phyloP scores from a whole-genome alignment of 2,797 vertebrate species.

The Sebastes ruberrimus region DNA sequence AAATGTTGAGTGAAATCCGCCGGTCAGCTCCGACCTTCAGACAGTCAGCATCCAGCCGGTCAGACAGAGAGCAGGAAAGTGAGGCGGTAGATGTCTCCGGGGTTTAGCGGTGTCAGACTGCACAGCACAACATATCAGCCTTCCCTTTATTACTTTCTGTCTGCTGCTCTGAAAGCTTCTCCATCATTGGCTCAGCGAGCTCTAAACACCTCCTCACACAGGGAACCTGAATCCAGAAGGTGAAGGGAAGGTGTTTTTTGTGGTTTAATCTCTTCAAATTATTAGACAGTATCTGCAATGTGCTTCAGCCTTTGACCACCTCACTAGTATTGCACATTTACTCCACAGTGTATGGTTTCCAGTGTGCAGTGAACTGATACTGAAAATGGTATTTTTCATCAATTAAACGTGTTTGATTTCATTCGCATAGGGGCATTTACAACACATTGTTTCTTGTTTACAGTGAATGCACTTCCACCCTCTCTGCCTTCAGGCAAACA shows the following conservation, averaged over 20 bases:
- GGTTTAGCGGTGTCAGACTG: conserved; percentile 34
- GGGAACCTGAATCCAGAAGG: fast-evolving
- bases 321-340: background rate
- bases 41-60: background rate
- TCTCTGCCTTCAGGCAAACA: background rate
- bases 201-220: background rate
- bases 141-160: conserved; percentile 53
- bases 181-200: conserved; percentile 15
- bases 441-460: background rate
- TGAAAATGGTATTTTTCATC: background rate
- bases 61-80: background rate
- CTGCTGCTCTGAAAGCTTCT: conserved; percentile 39
- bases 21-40: background rate
- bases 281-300: background rate
- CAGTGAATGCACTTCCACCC: background rate
- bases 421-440: background rate
- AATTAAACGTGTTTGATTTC: background rate
- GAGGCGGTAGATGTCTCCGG: background rate
- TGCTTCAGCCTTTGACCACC: background rate
- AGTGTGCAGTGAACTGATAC: background rate
- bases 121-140: conserved; percentile 26
- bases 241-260: no score
- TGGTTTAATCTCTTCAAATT: background rate
- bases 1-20: background rate
- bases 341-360: background rate